phyloP scores from a whole-genome alignment of 2,797 vertebrate genomes.

The Gymnopithys bicolor region DNA sequence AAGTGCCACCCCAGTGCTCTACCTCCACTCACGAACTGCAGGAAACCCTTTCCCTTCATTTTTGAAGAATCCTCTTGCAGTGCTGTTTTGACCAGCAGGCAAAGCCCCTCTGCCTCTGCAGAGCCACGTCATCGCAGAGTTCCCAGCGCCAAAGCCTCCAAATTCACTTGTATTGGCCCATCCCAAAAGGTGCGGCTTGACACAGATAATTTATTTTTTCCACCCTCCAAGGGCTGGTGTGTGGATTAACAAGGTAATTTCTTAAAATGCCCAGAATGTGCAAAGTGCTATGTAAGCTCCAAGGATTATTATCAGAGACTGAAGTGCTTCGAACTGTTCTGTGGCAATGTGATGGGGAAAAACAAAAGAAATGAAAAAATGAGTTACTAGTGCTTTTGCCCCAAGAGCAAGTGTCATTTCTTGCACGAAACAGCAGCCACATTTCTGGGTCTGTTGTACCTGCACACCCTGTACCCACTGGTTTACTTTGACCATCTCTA shows the following conservation, averaged over 20 bases:
- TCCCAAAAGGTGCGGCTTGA: neutral
- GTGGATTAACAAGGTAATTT: neutral
- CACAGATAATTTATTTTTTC: neutral
- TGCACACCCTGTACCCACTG: neutral
- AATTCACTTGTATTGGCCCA: neutral
- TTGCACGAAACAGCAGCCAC: neutral
- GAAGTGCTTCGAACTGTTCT: neutral
- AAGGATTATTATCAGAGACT: neutral
- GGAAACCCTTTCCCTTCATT: neutral
- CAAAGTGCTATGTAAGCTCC: accelerated
- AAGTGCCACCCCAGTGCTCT: neutral
- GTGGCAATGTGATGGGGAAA: accelerated
- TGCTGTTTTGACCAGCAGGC: neutral
- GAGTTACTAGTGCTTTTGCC: neutral
- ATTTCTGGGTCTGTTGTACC: neutral
- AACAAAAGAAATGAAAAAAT: neutral
- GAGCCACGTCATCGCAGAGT: accelerated
- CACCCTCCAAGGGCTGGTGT: neutral
- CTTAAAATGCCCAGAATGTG: neutral
- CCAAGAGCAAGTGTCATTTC: neutral
- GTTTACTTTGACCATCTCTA: neutral
- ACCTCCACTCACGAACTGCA: neutral
- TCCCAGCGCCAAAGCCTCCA: neutral
- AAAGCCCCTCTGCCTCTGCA: neutral
- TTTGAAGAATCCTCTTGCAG: neutral